Conservation (phyloP, 2,113 vertebrate genomes). For the Catagonus wagneri region DNA sequence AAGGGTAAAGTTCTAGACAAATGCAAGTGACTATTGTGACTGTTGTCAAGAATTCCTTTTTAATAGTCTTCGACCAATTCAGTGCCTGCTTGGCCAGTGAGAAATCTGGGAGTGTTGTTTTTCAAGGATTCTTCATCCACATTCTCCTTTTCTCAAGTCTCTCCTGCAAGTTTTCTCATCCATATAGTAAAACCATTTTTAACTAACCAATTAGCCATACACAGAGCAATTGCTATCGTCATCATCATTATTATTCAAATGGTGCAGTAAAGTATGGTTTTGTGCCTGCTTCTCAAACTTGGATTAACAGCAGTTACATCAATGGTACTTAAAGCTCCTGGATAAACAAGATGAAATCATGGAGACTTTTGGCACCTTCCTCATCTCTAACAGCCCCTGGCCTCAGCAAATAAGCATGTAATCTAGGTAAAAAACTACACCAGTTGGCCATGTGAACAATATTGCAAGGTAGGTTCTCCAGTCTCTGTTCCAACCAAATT, state of each 20-base stretch:
- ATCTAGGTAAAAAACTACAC: not conserved
- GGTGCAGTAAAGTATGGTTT: not conserved
- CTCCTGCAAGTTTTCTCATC: not conserved
- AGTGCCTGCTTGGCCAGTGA: not conserved
- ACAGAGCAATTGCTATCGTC: not conserved
- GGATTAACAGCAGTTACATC: not conserved
- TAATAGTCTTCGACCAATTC: not conserved
- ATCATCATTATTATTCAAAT: not conserved
- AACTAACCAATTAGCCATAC: not conserved
- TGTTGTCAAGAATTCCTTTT: not conserved
- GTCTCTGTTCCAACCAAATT: not conserved
- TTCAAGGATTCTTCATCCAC: not conserved
- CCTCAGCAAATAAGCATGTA: not conserved
- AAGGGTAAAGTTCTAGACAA: not conserved
- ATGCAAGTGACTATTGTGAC: not conserved
- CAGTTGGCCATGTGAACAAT: not conserved
- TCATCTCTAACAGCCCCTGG: not conserved
- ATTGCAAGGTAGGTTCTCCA: not conserved
- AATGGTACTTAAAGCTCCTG: not conserved
- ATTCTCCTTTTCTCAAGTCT: not conserved
- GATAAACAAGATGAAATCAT: not conserved
- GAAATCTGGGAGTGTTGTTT: not conserved
- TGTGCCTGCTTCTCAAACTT: not conserved
- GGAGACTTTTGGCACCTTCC: not conserved
- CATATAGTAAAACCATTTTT: not conserved